phyloP scores from a whole-genome alignment of 2,113 vertebrate species.

The Sula dactylatra region DNA sequence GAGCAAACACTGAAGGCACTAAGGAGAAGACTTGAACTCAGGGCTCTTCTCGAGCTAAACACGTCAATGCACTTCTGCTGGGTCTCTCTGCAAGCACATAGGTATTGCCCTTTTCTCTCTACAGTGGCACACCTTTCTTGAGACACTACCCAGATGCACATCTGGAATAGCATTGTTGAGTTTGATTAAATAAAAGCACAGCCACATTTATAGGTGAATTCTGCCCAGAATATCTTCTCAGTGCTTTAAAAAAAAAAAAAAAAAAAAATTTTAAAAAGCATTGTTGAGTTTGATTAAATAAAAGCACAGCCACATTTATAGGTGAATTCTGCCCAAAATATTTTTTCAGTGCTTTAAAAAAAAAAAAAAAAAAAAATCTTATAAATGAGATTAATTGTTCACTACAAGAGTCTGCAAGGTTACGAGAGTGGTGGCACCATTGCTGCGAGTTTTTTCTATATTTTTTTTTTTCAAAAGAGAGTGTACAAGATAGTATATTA shows the following conservation, averaged over 20 bases:
- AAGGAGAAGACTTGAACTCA: background rate
- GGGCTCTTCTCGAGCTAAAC: background rate
- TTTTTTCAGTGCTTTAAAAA: background rate
- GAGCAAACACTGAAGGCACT: background rate
- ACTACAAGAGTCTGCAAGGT: background rate
- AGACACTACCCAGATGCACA: background rate
- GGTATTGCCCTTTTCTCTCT: background rate
- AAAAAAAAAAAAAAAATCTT: background rate
- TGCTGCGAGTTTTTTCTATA: rapidly evolving
- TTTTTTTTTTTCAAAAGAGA: background rate
- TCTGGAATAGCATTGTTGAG: background rate
- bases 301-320: background rate
- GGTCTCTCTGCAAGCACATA: background rate
- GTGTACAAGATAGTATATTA: background rate
- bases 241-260: background rate
- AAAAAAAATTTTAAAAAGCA: too few relatives aligned
- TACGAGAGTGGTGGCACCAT: background rate
- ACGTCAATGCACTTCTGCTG: background rate
- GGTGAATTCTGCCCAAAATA: background rate
- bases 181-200: background rate
- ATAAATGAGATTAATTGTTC: background rate
- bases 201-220: background rate
- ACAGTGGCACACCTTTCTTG: background rate
- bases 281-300: background rate
- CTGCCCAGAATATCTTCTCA: background rate